These are phyloP conservation scores for Trichechus manatus DNA, from an alignment of 2,113 vertebrate species.

Conservation along the genomic window DNA sequence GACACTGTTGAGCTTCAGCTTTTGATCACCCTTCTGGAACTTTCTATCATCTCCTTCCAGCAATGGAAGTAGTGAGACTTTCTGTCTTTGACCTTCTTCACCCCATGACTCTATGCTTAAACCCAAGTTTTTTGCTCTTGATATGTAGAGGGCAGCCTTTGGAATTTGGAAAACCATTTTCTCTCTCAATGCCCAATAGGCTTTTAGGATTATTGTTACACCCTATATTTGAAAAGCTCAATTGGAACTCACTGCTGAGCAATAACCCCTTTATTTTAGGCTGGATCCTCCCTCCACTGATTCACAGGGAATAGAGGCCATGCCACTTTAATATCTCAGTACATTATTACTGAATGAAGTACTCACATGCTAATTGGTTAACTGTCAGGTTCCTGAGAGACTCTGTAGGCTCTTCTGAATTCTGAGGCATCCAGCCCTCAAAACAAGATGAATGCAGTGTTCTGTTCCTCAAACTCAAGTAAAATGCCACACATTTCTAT, in stretches of 20 bases:
- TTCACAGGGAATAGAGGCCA: not conserved
- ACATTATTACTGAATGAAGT: not conserved
- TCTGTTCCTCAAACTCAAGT: not conserved
- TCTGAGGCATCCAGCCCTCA: not conserved
- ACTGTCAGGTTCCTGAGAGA: not conserved
- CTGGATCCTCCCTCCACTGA: not conserved
- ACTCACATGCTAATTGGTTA: not conserved
- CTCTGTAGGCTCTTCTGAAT: not conserved
- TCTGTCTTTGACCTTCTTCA: not conserved
- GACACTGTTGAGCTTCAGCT: not conserved
- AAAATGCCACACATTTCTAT: not conserved
- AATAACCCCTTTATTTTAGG: not conserved
- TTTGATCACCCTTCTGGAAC: not conserved
- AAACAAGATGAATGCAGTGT: not conserved
- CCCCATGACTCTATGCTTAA: not conserved
- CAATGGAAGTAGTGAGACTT: not conserved
- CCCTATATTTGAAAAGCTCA: not conserved
- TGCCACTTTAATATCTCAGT: not conserved
- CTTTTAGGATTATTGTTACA: not conserved
- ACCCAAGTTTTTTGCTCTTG: not conserved
- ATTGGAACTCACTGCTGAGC: not conserved
- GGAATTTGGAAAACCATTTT: conserved; percentile 8
- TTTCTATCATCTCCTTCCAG: not conserved
- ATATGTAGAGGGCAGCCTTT: not conserved
- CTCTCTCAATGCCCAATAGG: not conserved